Percentiles rank a stretch among this genome's conserved stretches.
Conservation (phyloP, 2,888 invertebrate species). For the Athrips mouffetella region DNA sequence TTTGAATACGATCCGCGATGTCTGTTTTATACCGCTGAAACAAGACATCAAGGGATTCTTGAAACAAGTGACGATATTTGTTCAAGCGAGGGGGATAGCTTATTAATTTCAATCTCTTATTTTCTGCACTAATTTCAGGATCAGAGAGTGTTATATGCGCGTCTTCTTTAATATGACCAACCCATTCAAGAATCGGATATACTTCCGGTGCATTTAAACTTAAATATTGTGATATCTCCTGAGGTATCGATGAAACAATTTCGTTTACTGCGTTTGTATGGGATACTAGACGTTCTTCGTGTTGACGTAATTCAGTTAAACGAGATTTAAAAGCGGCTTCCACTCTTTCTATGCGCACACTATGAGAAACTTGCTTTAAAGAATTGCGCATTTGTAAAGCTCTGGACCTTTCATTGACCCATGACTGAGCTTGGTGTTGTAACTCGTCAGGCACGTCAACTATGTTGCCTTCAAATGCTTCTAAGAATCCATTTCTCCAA, state of each 20-base stretch:
- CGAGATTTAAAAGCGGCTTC: conserved; percentile 45
- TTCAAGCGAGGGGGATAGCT: conserved; percentile 53
- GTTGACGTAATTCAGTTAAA: conserved; percentile 46
- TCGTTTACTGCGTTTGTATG: conserved; percentile 51
- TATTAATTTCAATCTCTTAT: conserved; percentile 48
- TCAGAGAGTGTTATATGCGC: conserved; percentile 36
- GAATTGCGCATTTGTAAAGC: conserved; percentile 51
- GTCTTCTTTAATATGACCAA: conserved; percentile 37
- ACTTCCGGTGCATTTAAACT: conserved; percentile 42
- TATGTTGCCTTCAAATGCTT: conserved; percentile 51
- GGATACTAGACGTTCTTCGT: conserved; percentile 48
- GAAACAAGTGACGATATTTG: conserved; percentile 46
- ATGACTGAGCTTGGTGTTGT: conserved; percentile 43
- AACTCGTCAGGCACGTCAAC: conserved; percentile 47
- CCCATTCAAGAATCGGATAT: conserved; percentile 49
- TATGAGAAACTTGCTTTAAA: conserved; percentile 54
- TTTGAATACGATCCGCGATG: conserved; percentile 48
- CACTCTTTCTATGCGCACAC: conserved; percentile 52
- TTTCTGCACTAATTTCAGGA: conserved; percentile 40
- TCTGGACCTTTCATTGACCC: conserved; percentile 50
- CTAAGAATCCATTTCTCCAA: conserved; percentile 61
- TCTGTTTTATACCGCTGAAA: conserved; percentile 37
- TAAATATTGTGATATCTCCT: conserved; percentile 41
- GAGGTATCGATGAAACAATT: conserved; percentile 41
- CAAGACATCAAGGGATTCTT: conserved; percentile 45